Evolutionary conservation across 35 echinoderm and acorn worm genomes (phyloP).

Genomic region (Apostichopus californicus): DNA sequence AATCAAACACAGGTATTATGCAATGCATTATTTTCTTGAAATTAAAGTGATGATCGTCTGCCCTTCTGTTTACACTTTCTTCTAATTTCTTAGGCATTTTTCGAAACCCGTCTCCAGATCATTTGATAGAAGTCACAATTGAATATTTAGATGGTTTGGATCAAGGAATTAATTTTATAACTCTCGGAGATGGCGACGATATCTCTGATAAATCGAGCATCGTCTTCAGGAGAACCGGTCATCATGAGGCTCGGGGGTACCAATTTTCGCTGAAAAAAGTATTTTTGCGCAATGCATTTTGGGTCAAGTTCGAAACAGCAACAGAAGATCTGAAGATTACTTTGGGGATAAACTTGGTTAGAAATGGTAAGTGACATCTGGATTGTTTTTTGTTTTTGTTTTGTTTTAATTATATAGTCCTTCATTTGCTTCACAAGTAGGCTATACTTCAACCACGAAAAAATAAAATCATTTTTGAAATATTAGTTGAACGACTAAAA

Average conservation of each 20-base stretch:
- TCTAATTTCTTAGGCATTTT: background rate
- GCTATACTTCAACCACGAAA: no score
- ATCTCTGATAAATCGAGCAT: background rate
- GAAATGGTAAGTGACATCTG: background rate
- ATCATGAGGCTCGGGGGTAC: background rate
- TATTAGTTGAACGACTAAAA: no score
- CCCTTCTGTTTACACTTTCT: background rate
- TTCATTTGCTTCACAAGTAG: no score
- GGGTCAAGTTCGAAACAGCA: background rate
- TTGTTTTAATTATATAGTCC: no score
- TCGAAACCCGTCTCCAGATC: background rate
- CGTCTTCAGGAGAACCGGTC: slow-evolving; percentile 16
- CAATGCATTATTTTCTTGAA: no score
- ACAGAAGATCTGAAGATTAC: background rate
- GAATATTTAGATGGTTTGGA: background rate
- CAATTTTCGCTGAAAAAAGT: background rate
- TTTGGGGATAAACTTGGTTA: background rate
- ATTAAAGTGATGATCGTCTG: no score
- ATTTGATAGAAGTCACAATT: background rate
- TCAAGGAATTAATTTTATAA: slow-evolving; percentile 1
- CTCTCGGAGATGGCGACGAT: slow-evolving; percentile 1
- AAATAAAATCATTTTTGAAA: no score
- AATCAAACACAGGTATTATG: no score
- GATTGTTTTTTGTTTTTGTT: no score
- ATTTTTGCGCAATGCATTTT: background rate